Evolutionary conservation across 2,113 vertebrate species (phyloP).

Genomic region (Albula glossodonta): DNA sequence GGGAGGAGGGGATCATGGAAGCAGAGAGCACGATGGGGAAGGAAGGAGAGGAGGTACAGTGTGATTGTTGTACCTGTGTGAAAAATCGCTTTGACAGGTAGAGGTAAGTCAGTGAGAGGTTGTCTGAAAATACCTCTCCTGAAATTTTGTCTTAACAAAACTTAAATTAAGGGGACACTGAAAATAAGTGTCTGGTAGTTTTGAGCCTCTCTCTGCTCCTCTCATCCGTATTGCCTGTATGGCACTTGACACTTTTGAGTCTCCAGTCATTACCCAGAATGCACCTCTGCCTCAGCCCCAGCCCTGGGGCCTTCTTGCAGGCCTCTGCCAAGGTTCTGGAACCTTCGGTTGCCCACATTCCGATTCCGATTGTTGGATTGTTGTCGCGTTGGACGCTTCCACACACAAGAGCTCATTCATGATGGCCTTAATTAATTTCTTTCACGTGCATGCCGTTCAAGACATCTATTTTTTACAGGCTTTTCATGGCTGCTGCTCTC

Average conservation of each 20-base stretch:
- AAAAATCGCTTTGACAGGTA: too few species aligned
- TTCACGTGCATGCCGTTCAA: neutral
- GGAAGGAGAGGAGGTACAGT: too few species aligned
- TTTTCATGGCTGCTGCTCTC: neutral
- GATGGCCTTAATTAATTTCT: neutral
- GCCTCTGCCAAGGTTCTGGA: neutral
- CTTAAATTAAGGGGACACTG: too few species aligned
- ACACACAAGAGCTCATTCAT: neutral
- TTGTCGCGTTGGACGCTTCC: neutral
- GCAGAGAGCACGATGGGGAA: too few species aligned
- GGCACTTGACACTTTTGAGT: neutral
- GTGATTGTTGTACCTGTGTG: too few species aligned
- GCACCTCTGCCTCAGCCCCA: constrained; percentile 3
- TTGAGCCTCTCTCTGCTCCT: neutral
- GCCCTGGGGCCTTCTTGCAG: neutral
- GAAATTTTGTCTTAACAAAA: too few species aligned
- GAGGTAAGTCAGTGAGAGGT: too few species aligned
- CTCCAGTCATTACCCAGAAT: neutral
- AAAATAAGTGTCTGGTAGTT: too few species aligned
- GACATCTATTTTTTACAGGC: neutral
- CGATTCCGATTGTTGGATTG: neutral
- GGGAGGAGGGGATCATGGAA: too few species aligned
- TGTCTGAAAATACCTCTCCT: too few species aligned
- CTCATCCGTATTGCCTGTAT: neutral
- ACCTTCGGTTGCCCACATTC: neutral